Evolutionary conservation across 2,113 vertebrate species (phyloP).

Genomic region (Triplophysa tibetana): DNA sequence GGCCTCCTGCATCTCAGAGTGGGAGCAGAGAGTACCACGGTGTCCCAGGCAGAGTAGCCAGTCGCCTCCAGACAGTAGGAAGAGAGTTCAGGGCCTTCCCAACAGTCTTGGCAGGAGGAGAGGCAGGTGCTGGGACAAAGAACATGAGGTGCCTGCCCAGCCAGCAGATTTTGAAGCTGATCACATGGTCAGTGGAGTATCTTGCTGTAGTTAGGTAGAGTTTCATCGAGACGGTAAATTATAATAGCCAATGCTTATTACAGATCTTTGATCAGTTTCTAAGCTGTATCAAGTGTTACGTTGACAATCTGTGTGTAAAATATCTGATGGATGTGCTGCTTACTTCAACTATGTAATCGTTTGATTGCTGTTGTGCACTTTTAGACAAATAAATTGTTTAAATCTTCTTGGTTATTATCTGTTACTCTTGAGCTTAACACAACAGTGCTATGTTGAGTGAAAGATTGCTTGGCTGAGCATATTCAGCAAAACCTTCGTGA

Average conservation of each 20-base stretch:
- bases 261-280: constrained; percentile 12
- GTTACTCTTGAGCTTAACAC: not conserved
- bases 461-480: not conserved
- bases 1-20: constrained; percentile 87
- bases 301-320: constrained; percentile 14
- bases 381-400: constrained; percentile 42
- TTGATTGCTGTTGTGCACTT: constrained; percentile 21
- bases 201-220: constrained; percentile 50
- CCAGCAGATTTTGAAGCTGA: constrained; percentile 73
- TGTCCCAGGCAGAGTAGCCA: constrained; percentile 69
- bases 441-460: not conserved
- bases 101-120: constrained; percentile 81
- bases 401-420: constrained; percentile 1
- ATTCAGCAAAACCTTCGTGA: not conserved
- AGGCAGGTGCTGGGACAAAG: constrained; percentile 78
- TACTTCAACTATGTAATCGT: constrained; percentile 20
- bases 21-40: constrained; percentile 87
- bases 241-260: not conserved
- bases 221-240: constrained; percentile 17
- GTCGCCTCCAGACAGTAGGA: constrained; percentile 65
- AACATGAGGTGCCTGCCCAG: constrained; percentile 63
- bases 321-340: constrained; percentile 13
- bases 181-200: constrained; percentile 84
- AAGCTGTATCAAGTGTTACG: not conserved
- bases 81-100: constrained; percentile 71